Base-by-base conservation (phyloP, 2,888 invertebrate genomes). In the Dorcus parallelipipedus region DNA sequence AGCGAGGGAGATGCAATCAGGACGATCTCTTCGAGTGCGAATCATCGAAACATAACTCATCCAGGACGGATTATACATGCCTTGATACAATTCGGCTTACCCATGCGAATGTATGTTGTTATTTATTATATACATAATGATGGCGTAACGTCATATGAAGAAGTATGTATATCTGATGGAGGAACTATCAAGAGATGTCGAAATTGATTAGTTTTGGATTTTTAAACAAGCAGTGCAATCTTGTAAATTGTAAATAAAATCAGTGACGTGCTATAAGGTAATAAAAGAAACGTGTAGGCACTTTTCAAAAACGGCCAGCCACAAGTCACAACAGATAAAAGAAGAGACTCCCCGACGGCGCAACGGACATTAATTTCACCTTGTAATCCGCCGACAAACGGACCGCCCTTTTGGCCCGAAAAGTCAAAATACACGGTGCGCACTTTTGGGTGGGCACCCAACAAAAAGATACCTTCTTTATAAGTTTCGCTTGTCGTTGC, bases 281-380 rank as follows among this genome's bases (percentile, higher is more conserved):
- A 26, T 3, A 26, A 26, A 26, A 26, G 26, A 26, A 26, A 26
- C 26, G 26, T 26, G 26, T 26, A 26, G 14, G 26, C 26, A 26
- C 26, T 26, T 26, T 26, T 26, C 26, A 14, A 64, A 68, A 68
- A 66, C 69, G 66, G 66, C 56, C 64, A 58, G 65, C 65, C 64
- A 52, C 66, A 65, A 64, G 68, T 70, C 69, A 69, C 64, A 69
- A 69, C 68, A 69, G 59, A 60, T 63, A 60, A 55, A 60, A 59
- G 59, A 60, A 57, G 53, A 52, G 40, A 45, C 41, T 33, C 14
- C 55, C 49, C 52, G 57, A 64, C 68, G 68, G 64, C 14, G 69
- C 69, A 68, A 62, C 60, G 60, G 51, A 49, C 53, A 58, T 61
- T 61, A 58, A 51, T 48, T 56, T 58, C 55, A 55, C 56, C 54